Base-by-base conservation (phyloP, 1,140 invertebrate genomes). In the Periplaneta americana region DNA sequence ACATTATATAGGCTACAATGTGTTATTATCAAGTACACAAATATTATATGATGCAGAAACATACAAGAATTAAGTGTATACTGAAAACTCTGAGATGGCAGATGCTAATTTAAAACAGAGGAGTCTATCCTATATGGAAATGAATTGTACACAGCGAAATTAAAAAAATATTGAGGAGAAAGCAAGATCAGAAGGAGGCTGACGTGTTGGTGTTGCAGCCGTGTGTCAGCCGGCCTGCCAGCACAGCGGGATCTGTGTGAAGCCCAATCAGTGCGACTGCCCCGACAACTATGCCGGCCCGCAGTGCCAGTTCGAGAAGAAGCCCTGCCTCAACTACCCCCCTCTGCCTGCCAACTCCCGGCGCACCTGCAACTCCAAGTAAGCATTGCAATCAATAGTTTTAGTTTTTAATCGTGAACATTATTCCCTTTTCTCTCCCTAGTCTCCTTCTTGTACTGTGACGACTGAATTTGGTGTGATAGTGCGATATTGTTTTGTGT, bases 221-320 rank as follows among this genome's bases (percentile, higher is more conserved):
- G 89, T 92, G 83, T 97, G 96, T 86, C 84, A 92, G 22, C 92
- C 93, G 0, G 87, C 90, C 1, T 97, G 96, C 86, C 88, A 93
- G 85, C 96, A 97, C 87, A 93, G 92, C 77, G 96, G 96, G 0
- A 93, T 94, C 22, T 97, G 96, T 85, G 85, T 93, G 1, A 89
- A 89, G 1, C 93, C 93, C 0, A 92, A 94, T 86, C 87, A 90
- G 1, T 96, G 95, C 84, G 86, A 92, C 15, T 97, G 96, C 84
- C 89, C 92, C 0, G 89, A 92, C 32, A 93, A 93, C 84, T 96
- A 91, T 86, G 90, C 90, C 34, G 96, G 96, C 28, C 90, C 92
- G 1, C 89, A 92, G 76, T 97, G 96, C 85, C 93, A 97, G 86
- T 92, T 91, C 83, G 92, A 94, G 85, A 92, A 91, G 80, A 93